These are phyloP conservation scores for Scolopax bukidnonensis DNA, from an alignment of 2,797 vertebrate species.

Conservation along the genomic window DNA sequence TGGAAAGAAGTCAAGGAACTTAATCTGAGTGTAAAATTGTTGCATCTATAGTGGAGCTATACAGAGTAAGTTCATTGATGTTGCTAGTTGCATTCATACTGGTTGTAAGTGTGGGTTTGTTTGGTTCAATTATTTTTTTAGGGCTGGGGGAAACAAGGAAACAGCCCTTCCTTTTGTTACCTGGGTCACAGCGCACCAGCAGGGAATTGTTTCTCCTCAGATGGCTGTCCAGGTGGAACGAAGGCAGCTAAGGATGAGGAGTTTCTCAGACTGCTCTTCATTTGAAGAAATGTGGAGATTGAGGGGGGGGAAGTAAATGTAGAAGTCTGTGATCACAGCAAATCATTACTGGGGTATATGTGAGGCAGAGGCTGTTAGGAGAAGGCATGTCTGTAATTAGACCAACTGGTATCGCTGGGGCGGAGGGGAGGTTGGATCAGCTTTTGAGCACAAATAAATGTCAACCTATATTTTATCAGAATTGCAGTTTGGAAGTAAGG, in stretches of 20 bases:
- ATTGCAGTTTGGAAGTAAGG: not conserved
- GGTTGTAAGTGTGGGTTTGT: not conserved
- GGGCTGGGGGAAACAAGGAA: not conserved
- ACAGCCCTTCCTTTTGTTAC: not conserved
- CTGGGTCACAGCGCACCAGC: not conserved
- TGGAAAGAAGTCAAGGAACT: not conserved
- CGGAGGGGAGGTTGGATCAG: not conserved
- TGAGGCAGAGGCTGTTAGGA: not conserved
- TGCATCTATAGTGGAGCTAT: not conserved
- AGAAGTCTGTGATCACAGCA: not conserved
- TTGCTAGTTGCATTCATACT: not conserved
- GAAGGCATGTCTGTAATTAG: not conserved
- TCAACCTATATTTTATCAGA: not conserved
- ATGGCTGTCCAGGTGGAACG: not conserved
- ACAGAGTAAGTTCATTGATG: not conserved
- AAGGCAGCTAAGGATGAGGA: not conserved
- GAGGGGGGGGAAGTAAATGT: not conserved
- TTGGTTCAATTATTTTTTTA: not conserved
- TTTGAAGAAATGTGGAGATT: not conserved
- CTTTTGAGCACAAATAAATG: not conserved
- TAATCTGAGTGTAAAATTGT: not conserved
- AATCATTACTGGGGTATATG: not conserved
- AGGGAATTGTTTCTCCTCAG: not conserved
- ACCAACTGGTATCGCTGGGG: not conserved
- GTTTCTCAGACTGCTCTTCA: not conserved